These are phyloP conservation scores for Agapostemon virescens DNA, from an alignment of 2,888 invertebrate species.

Conservation along the genomic window DNA sequence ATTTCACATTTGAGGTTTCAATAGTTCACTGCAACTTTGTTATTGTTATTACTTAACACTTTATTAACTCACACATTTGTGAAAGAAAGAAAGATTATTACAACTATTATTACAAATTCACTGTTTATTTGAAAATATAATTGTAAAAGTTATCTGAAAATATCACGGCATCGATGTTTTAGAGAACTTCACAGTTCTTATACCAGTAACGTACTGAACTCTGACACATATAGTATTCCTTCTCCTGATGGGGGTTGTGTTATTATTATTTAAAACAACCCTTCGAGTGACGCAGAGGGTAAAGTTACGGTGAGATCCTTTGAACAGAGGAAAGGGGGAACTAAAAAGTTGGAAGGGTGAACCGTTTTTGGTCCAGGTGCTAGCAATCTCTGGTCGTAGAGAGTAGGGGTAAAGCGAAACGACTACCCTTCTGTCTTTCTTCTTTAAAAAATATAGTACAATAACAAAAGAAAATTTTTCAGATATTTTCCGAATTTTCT, in stretches of 20 bases:
- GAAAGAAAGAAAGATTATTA: neutral
- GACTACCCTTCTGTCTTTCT: conserved; percentile 35
- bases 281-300: conserved; percentile 74
- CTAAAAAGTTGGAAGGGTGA: conserved; percentile 71
- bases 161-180: neutral
- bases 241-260: conserved; percentile 61
- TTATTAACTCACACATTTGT: neutral
- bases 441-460: conserved; percentile 19
- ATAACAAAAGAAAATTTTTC: neutral
- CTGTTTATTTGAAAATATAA: neutral
- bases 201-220: conserved; percentile 39
- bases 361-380: conserved; percentile 71
- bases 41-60: neutral
- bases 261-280: conserved; percentile 80
- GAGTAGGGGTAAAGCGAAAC: conserved; percentile 56
- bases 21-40: neutral
- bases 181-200: conserved; percentile 19
- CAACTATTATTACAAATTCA: neutral
- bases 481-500: neutral
- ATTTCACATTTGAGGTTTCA: neutral
- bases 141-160: neutral
- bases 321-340: conserved; percentile 47
- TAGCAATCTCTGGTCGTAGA: conserved; percentile 60
- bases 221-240: conserved; percentile 58
- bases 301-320: conserved; percentile 58